Percentiles rank a stretch among this genome's conserved stretches.
These are phyloP conservation scores for Pleuronectes platessa DNA, from an alignment of 2,113 vertebrate genomes.

Conservation along the genomic window DNA sequence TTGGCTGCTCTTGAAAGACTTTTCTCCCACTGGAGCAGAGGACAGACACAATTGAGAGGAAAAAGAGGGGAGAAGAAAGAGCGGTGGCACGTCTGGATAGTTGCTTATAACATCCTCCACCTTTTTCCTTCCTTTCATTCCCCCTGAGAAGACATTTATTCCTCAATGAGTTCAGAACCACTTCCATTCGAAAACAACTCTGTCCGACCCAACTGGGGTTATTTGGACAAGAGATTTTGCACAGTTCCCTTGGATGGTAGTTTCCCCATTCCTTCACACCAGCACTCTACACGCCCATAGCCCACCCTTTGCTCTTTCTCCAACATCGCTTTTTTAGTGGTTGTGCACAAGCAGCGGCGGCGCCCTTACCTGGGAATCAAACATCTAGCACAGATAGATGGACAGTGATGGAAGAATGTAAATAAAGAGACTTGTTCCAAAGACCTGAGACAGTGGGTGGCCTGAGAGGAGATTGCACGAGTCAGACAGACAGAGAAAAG, in stretches of 20 bases:
- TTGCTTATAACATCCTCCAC: conserved; percentile 66
- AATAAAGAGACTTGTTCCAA: too few relatives aligned
- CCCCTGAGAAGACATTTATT: neutral
- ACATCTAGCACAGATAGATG: conserved; percentile 7
- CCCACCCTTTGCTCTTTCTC: too few relatives aligned
- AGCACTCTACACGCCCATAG: too few relatives aligned
- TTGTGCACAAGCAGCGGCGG: too few relatives aligned
- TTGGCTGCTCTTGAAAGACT: conserved; percentile 68
- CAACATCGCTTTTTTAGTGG: too few relatives aligned
- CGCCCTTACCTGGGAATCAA: too few relatives aligned
- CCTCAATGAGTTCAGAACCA: conserved; percentile 28
- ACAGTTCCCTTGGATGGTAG: conserved; percentile 2
- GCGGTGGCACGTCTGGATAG: conserved; percentile 50
- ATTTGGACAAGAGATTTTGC: neutral
- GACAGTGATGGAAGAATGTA: conserved; percentile 1
- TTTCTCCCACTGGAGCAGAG: conserved; percentile 38
- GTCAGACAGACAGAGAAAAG: neutral
- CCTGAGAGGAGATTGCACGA: conserved; percentile 6
- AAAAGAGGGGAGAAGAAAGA: conserved; percentile 32
- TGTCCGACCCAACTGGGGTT: neutral
- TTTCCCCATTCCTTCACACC: neutral
- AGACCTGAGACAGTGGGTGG: too few relatives aligned
- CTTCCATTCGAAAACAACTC: conserved; percentile 22
- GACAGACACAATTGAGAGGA: conserved; percentile 53
- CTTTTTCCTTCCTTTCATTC: conserved; percentile 21